phyloP scores from a whole-genome alignment of 1,140 invertebrate genomes.

The Liolophura sinensis region DNA sequence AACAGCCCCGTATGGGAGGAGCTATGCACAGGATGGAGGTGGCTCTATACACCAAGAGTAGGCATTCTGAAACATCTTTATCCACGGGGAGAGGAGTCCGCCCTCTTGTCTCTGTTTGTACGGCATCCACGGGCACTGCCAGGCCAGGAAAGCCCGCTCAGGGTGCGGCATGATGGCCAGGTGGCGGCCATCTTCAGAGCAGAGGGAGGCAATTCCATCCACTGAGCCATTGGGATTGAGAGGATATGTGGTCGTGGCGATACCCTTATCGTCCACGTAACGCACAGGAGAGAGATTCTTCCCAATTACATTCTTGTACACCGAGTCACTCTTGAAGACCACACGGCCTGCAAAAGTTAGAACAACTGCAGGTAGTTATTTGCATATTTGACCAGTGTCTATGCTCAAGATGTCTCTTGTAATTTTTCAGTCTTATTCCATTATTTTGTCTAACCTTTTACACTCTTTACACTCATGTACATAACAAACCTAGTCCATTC shows the following conservation, averaged over 20 bases:
- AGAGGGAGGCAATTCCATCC: slow-evolving; percentile 79
- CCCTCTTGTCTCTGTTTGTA: slow-evolving; percentile 56
- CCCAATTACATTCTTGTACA: slow-evolving; percentile 65
- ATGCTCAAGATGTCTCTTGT: no score
- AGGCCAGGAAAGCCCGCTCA: slow-evolving; percentile 68
- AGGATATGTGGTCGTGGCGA: slow-evolving; percentile 80
- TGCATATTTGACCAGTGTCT: background rate
- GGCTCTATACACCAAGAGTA: slow-evolving; percentile 71
- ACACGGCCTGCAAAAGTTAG: slow-evolving; percentile 62
- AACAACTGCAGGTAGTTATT: slow-evolving; percentile 1
- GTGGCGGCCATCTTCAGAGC: slow-evolving; percentile 87
- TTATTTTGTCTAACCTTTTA: no score
- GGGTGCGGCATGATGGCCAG: slow-evolving; percentile 98
- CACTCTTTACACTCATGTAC: no score
- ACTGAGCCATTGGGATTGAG: slow-evolving; percentile 92
- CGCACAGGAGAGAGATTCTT: slow-evolving; percentile 74
- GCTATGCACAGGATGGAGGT: background rate
- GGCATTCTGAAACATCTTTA: slow-evolving; percentile 89
- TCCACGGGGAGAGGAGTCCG: slow-evolving; percentile 78
- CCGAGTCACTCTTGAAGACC: slow-evolving; percentile 59
- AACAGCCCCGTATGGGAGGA: no score
- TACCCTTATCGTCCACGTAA: slow-evolving; percentile 81
- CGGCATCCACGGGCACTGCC: slow-evolving; percentile 59
- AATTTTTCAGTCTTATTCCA: no score
- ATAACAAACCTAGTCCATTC: no score